Base-by-base conservation (phyloP, 2,797 vertebrate genomes). In the Pseudochirops cupreus region DNA sequence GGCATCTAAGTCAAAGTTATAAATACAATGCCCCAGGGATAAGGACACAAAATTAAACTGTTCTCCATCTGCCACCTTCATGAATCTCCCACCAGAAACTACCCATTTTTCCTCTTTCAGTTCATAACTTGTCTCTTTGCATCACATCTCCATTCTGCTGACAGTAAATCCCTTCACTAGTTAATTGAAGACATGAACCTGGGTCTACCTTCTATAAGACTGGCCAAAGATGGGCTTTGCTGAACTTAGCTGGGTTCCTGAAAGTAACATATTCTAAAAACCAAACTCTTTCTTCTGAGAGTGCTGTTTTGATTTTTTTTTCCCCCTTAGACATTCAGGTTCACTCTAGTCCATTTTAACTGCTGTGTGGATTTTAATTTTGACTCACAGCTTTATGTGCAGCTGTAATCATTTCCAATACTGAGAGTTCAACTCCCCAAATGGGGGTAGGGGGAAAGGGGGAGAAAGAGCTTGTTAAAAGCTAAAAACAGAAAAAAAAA, bases 331-430 rank as follows among this genome's bases (percentile, higher is more conserved):
- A 95, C 94, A 67, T 53, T 87, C 92, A 92, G 97, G 97, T 97
- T 96, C 97, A 97, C 93, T 93, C 92, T 90, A 89, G 96, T 97
- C 95, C 94, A 53, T 93, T 95, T 95, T 93, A 89, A 93, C 91
- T 56, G 74, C 57, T 31, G 29, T 62, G 93, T n/a, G 33, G 91
- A 96, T 97, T 97, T 97, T 97, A 96, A 97, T 98, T 98, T 98
- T 97, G 82, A 94, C 97, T 96, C 95, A 55, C 92, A 96, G 95
- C 96, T 97, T 97, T 96, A 82, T 94, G 96, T 91, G 97, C 97
- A 97, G 96, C 97, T 98, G 97, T 92, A 96, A 93, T 94, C 96
- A 94, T 96, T 96, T 94, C 96, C 94, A 59, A 56, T 96, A 97
- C 95, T 97, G 94, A 97, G 95, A 97, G 97, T 97, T 97, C 96